These are phyloP conservation scores for Lagorchestes hirsutus DNA, from an alignment of 2,797 vertebrate genomes.

Conservation along the genomic window DNA sequence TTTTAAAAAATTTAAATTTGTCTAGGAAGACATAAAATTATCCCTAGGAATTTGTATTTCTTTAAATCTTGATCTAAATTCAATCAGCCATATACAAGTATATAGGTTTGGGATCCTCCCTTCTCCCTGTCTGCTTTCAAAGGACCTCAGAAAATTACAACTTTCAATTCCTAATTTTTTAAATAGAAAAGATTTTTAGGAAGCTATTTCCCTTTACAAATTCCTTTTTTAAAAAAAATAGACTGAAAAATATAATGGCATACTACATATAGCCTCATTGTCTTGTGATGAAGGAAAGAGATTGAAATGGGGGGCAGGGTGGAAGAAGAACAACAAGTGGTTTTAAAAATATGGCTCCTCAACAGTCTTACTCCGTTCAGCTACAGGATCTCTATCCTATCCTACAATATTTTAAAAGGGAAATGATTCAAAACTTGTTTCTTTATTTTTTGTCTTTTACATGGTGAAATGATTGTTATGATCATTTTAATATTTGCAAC, in stretches of 20 bases:
- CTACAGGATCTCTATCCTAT: background rate
- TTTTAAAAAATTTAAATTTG: background rate
- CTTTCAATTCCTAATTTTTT: conserved; percentile 61
- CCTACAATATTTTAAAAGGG: background rate
- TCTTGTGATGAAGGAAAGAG: background rate
- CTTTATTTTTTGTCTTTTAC: conserved; percentile 29
- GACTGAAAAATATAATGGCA: conserved; percentile 56
- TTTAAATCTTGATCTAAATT: conserved; percentile 52
- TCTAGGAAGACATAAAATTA: background rate
- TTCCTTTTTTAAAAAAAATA: background rate
- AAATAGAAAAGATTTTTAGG: conserved; percentile 12
- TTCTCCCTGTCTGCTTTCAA: conserved; percentile 39
- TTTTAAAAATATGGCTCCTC: conserved; percentile 4
- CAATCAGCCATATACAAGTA: conserved; percentile 11
- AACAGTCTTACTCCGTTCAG: background rate
- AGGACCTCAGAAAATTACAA: conserved; percentile 53
- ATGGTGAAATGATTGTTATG: background rate
- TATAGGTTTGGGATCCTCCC: conserved; percentile 26
- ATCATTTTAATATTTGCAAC: background rate
- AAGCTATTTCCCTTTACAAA: background rate
- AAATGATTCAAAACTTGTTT: background rate
- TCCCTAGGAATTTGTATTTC: background rate
- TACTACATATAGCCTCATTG: conserved; percentile 21
- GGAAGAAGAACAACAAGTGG: conserved; percentile 11
- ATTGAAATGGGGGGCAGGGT: conserved; percentile 3